Conservation (phyloP, 1,140 invertebrate genomes). For the Diorhabda elongata region DNA sequence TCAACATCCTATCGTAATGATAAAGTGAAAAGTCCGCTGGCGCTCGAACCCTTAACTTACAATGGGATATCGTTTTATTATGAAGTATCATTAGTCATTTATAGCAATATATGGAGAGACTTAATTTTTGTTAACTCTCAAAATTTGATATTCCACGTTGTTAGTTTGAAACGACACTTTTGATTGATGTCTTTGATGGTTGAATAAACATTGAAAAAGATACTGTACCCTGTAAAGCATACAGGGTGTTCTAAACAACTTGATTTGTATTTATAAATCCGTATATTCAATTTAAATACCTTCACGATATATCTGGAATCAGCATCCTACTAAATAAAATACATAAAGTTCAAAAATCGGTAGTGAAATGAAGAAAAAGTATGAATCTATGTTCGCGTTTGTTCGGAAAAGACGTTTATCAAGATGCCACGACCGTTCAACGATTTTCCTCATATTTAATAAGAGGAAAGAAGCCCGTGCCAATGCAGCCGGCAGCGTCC, state of each 20-base stretch:
- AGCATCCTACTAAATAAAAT: neutral
- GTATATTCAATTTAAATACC: neutral
- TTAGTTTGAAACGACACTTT: neutral
- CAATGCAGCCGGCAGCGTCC: slow-evolving; percentile 38
- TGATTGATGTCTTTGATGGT: neutral
- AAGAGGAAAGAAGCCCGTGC: slow-evolving; percentile 38
- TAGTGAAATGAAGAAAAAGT: neutral
- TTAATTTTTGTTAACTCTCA: neutral
- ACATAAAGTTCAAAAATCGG: neutral
- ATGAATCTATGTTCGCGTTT: slow-evolving; percentile 13
- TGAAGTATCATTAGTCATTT: neutral
- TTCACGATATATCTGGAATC: neutral
- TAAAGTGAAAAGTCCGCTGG: neutral
- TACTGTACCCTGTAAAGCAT: neutral
- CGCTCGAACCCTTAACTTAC: neutral
- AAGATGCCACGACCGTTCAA: slow-evolving; percentile 34
- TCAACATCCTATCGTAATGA: neutral
- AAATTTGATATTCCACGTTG: neutral
- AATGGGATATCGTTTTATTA: neutral
- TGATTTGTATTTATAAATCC: neutral
- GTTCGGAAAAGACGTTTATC: slow-evolving; percentile 42
- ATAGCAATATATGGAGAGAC: neutral
- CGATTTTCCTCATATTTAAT: slow-evolving; percentile 43
- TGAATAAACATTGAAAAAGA: neutral
- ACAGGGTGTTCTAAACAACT: neutral